These are phyloP conservation scores for Ennomos fuscantarius DNA, from an alignment of 2,888 invertebrate species.

Conservation along the genomic window DNA sequence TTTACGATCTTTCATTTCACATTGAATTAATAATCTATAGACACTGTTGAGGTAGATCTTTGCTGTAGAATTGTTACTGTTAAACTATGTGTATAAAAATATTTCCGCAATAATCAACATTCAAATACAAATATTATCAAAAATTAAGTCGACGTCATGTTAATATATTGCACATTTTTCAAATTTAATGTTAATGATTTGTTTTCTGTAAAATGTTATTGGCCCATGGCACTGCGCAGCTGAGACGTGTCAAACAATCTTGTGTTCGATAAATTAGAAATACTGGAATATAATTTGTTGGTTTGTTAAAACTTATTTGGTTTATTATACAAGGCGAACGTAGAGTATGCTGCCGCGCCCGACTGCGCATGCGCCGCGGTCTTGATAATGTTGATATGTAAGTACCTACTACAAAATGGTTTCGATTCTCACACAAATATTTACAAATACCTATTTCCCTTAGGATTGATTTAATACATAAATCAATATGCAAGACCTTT, in stretches of 20 bases:
- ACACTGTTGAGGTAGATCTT: slow-evolving; percentile 80
- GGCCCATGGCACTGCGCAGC: slow-evolving; percentile 56
- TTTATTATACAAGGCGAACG: not conserved
- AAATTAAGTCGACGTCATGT: slow-evolving; percentile 75
- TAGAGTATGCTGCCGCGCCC: slow-evolving; percentile 55
- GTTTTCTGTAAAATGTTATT: slow-evolving; percentile 50
- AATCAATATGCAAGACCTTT: slow-evolving; percentile 67
- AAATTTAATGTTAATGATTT: slow-evolving; percentile 48
- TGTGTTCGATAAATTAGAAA: no score
- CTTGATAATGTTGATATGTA: slow-evolving; percentile 51
- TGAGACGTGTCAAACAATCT: slow-evolving; percentile 35
- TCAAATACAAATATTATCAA: slow-evolving; percentile 83
- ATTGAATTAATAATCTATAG: slow-evolving; percentile 45
- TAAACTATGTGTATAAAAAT: slow-evolving; percentile 82
- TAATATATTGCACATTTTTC: slow-evolving; percentile 75
- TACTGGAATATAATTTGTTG: no score
- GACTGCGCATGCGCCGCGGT: slow-evolving; percentile 45
- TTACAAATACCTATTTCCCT: slow-evolving; percentile 64
- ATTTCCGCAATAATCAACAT: slow-evolving; percentile 83
- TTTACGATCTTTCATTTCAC: slow-evolving; percentile 16
- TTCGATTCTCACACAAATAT: slow-evolving; percentile 56
- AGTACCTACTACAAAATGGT: slow-evolving; percentile 56
- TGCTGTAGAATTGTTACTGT: slow-evolving; percentile 61
- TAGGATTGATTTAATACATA: slow-evolving; percentile 59
- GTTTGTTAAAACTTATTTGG: not conserved